These are phyloP conservation scores for Synanthedon vespiformis DNA, from an alignment of 2,888 invertebrate genomes.

Conservation along the genomic window DNA sequence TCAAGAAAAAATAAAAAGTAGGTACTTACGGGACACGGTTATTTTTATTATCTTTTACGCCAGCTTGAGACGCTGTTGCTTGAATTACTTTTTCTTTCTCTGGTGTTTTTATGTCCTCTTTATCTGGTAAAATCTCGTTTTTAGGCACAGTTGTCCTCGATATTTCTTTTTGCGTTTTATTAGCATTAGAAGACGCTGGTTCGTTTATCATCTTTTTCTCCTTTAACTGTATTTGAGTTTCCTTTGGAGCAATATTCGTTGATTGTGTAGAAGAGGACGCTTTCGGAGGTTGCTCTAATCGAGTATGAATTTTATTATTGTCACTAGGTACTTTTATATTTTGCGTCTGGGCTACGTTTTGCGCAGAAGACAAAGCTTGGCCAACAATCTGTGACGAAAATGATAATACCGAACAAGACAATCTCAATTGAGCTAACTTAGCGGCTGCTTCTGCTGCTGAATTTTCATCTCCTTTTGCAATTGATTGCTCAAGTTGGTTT, in stretches of 20 bases:
- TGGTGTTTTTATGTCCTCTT: too few species aligned
- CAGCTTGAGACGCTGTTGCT: too few species aligned
- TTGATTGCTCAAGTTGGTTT: conserved; percentile 80
- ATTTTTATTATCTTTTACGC: too few species aligned
- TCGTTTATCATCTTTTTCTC: background rate
- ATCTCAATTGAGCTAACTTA: conserved; percentile 80
- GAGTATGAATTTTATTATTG: background rate
- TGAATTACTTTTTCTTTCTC: too few species aligned
- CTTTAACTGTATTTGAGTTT: background rate
- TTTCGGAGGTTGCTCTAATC: background rate
- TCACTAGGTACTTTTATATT: background rate
- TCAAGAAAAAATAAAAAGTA: too few species aligned
- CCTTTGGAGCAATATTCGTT: background rate
- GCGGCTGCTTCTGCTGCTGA: conserved; percentile 82
- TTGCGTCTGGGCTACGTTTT: background rate
- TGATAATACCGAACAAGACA: conserved; percentile 76
- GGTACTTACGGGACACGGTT: too few species aligned
- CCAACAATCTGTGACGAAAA: conserved; percentile 45
- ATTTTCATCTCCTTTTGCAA: conserved; percentile 80
- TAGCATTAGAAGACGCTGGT: too few species aligned
- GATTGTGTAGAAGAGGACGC: conserved; percentile 1
- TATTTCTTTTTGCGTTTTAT: too few species aligned
- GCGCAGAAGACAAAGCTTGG: background rate
- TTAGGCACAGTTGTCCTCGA: too few species aligned
- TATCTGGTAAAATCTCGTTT: too few species aligned